phyloP scores from a whole-genome alignment of 2,797 vertebrate species.

The Acrossocheilus fasciatus region DNA sequence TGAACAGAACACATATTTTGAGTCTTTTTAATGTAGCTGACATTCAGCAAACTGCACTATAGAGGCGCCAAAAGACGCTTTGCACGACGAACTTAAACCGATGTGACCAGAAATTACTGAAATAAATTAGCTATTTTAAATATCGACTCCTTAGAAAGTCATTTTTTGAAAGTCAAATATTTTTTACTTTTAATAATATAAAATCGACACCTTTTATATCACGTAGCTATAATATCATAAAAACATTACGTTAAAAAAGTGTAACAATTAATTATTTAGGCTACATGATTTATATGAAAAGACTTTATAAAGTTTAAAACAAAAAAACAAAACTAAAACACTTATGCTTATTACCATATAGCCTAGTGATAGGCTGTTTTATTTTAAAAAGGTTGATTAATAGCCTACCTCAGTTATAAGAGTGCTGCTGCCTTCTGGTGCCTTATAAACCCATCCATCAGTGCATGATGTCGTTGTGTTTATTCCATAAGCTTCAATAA shows the following conservation, averaged over 20 bases:
- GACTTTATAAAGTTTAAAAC: neutral
- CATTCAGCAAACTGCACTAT: no score
- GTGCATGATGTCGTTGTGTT: constrained; percentile 79
- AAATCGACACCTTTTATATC: neutral
- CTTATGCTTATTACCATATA: neutral
- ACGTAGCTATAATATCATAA: neutral
- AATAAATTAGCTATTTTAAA: neutral
- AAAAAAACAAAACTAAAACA: neutral
- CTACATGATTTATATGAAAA: neutral
- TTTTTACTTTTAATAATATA: neutral
- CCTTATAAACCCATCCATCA: constrained; percentile 80
- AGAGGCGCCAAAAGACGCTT: no score
- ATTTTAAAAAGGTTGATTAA: neutral
- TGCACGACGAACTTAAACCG: no score
- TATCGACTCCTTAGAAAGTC: neutral
- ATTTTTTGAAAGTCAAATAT: neutral
- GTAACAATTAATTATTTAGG: no score
- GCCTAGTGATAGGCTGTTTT: neutral
- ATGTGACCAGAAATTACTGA: neutral
- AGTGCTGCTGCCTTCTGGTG: constrained; percentile 66
- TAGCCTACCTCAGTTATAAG: constrained; percentile 69
- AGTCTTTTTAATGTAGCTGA: no score
- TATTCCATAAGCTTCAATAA: constrained; percentile 77
- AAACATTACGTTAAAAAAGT: no score
- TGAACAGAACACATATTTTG: no score